Percentiles rank a stretch among this genome's conserved stretches.
These are phyloP conservation scores for Macrophya annulata DNA, from an alignment of 2,888 invertebrate species.

Conservation along the genomic window DNA sequence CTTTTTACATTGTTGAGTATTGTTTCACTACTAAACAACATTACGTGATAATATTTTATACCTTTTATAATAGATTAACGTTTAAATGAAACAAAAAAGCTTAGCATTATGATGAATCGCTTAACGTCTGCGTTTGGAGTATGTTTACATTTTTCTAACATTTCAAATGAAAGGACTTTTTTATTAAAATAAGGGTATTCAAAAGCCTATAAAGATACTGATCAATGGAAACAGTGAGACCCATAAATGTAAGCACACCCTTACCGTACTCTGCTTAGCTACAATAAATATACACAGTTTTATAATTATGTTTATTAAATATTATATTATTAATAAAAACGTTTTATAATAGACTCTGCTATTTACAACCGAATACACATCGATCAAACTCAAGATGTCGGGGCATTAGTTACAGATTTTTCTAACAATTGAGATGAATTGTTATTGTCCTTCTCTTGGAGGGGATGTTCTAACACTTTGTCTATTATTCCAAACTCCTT, in stretches of 20 bases:
- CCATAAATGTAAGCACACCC: slow-evolving; percentile 58
- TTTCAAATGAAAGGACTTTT: neutral
- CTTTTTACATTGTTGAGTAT: slow-evolving; percentile 64
- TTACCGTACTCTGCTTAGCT: slow-evolving; percentile 62
- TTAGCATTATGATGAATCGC: slow-evolving; percentile 3
- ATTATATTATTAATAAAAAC: slow-evolving; percentile 73
- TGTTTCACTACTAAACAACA: slow-evolving; percentile 62
- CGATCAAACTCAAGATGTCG: slow-evolving; percentile 20
- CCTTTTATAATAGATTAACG: slow-evolving; percentile 22
- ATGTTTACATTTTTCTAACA: slow-evolving; percentile 24
- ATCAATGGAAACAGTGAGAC: neutral
- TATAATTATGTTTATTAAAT: slow-evolving; percentile 71
- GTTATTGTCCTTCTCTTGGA: slow-evolving; percentile 71
- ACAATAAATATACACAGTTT: slow-evolving; percentile 66
- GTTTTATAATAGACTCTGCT: slow-evolving; percentile 63
- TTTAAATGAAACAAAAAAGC: slow-evolving; percentile 9
- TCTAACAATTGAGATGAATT: slow-evolving; percentile 49
- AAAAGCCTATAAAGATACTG: neutral
- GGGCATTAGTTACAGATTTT: slow-evolving; percentile 56
- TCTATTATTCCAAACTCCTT: slow-evolving; percentile 96
- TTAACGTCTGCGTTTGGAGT: slow-evolving; percentile 37
- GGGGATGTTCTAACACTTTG: slow-evolving; percentile 92
- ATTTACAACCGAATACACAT: slow-evolving; percentile 42
- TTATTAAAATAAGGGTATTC: neutral
- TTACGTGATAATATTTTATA: slow-evolving; percentile 61